Evolutionary conservation across 2,888 invertebrate genomes (phyloP).

Genomic region (Bibio marci): DNA sequence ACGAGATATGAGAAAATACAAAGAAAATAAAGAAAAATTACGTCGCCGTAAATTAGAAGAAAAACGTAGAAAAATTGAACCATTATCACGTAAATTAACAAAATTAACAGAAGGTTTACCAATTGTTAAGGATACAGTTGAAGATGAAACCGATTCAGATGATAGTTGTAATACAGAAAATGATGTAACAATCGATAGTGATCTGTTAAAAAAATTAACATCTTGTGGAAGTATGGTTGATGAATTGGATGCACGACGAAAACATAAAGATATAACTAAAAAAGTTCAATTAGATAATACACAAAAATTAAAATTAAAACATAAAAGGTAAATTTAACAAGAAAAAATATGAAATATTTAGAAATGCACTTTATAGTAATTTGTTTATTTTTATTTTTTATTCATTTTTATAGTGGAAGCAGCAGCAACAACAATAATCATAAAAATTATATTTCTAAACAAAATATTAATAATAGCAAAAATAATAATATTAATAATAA

Average conservation of each 20-base stretch:
- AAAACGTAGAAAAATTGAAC: slow-evolving; percentile 8
- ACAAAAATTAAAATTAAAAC: slow-evolving; percentile 16
- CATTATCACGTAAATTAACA: slow-evolving; percentile 9
- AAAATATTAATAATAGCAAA: too few relatives aligned
- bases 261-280: slow-evolving; percentile 16
- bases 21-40: slow-evolving; percentile 63
- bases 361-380: too few relatives aligned
- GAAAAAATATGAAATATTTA: too few relatives aligned
- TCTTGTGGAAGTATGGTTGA: slow-evolving; percentile 21
- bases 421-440: too few relatives aligned
- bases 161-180: slow-evolving; percentile 16
- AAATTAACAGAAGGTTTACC: slow-evolving; percentile 8
- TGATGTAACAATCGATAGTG: slow-evolving; percentile 12
- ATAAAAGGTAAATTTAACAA: slow-evolving; percentile 16
- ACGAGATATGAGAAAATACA: slow-evolving; percentile 54
- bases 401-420: too few relatives aligned
- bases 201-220: slow-evolving; percentile 9
- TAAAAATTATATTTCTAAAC: too few relatives aligned
- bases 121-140: slow-evolving; percentile 13
- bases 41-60: slow-evolving; percentile 33
- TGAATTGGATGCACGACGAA: slow-evolving; percentile 21
- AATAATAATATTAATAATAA: too few relatives aligned
- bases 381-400: too few relatives aligned
- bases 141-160: slow-evolving; percentile 14
- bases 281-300: slow-evolving; percentile 13